Evolutionary conservation across 2,113 vertebrate genomes (phyloP).

Genomic region (Reinhardtius hippoglossoides): DNA sequence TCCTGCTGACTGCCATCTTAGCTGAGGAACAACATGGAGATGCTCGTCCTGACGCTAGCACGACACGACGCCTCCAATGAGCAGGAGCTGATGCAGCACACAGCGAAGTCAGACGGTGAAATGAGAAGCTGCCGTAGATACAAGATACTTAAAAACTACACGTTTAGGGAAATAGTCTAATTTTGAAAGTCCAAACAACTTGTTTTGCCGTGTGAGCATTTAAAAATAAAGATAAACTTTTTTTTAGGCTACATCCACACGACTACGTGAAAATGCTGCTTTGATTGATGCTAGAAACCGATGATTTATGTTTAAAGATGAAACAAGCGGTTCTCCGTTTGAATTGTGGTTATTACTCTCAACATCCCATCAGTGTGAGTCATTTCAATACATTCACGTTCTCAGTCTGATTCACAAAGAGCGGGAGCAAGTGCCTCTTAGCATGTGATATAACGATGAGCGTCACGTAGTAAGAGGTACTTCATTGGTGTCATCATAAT

Average conservation of each 20-base stretch:
- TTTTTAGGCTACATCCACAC: not conserved
- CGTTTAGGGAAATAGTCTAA: not conserved
- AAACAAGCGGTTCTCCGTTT: no score
- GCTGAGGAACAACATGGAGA: conserved; percentile 34
- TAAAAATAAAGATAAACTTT: not conserved
- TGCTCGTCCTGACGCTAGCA: not conserved
- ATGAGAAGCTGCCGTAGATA: not conserved
- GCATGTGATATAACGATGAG: no score
- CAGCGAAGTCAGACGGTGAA: conserved; percentile 9
- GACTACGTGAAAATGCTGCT: not conserved
- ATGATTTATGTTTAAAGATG: no score
- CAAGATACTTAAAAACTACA: conserved; percentile 1
- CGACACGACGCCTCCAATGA: conserved; percentile 23
- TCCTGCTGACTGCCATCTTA: conserved; percentile 12
- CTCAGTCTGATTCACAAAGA: no score
- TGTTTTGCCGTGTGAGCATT: not conserved
- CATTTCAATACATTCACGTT: no score
- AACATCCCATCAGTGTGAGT: no score
- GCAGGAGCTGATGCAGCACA: conserved; percentile 6
- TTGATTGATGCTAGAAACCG: no score
- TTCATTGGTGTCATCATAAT: not conserved
- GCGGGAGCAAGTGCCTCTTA: no score
- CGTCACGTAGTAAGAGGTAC: no score
- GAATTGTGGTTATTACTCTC: no score
- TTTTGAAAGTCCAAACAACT: not conserved